phyloP scores from a whole-genome alignment of 2,797 vertebrate genomes.

The Micrastur ruficollis region DNA sequence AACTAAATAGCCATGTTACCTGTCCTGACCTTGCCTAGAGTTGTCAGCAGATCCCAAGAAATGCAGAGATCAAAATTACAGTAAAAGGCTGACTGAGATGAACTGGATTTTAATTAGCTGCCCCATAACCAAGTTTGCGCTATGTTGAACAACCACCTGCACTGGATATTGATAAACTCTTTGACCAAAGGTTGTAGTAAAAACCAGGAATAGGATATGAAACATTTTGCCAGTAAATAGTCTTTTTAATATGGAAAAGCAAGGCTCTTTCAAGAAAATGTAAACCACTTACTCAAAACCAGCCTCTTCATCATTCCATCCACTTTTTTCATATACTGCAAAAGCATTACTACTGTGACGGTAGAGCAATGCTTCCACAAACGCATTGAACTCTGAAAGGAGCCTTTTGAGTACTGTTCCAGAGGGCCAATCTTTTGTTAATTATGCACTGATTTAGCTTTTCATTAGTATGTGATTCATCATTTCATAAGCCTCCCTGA shows the following conservation, averaged over 20 bases:
- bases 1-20: neutral
- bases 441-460: neutral
- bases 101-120: neutral
- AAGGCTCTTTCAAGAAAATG: neutral
- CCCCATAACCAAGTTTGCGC: neutral
- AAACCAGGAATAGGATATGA: neutral
- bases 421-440: neutral
- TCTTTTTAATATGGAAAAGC: neutral
- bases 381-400: neutral
- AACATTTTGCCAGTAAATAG: neutral
- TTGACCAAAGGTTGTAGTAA: neutral
- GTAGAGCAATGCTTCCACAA: neutral
- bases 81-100: neutral
- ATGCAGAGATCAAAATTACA: neutral
- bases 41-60: neutral
- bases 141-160: neutral
- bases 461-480: neutral
- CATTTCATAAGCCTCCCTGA: neutral
- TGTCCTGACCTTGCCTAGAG: neutral
- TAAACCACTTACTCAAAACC: neutral
- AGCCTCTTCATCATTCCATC: neutral
- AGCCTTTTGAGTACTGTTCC: neutral
- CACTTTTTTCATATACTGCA: neutral
- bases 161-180: neutral
- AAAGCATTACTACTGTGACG: fast-evolving